Evolutionary conservation across 2,888 invertebrate species (phyloP).

Genomic region (Scaptomyza cyrtandrae): DNA sequence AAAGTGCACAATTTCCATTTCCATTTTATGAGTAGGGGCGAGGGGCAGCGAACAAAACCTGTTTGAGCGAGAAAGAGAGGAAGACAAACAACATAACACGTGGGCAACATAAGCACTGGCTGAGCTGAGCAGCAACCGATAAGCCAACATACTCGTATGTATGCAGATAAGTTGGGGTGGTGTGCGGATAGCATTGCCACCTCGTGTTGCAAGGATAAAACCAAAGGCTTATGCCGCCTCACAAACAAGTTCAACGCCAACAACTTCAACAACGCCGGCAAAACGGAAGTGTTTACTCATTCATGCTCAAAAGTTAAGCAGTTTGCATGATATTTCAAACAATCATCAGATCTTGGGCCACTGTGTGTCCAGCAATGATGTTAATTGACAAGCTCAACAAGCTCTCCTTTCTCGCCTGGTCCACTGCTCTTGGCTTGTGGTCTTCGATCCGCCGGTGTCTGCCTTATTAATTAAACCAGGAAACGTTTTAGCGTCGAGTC

Average conservation of each 20-base stretch:
- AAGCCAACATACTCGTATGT: conserved; percentile 42
- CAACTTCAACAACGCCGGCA: conserved; percentile 25
- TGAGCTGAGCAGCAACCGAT: conserved; percentile 64
- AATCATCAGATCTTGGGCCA: conserved; percentile 61
- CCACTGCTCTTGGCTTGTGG: conserved; percentile 8
- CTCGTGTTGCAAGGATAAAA: conserved; percentile 32
- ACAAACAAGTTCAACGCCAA: conserved; percentile 54
- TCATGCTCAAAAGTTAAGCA: conserved; percentile 6
- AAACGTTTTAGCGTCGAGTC: conserved; percentile 64
- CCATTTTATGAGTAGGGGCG: too few relatives aligned
- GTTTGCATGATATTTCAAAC: conserved; percentile 65
- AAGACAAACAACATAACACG: conserved; percentile 52
- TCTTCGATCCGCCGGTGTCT: conserved; percentile 37
- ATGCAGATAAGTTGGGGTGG: conserved; percentile 15
- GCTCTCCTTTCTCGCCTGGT: conserved; percentile 5
- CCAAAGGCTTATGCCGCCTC: background rate
- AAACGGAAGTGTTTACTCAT: conserved; percentile 79
- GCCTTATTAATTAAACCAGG: conserved; percentile 81
- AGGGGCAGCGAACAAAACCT: conserved; percentile 45
- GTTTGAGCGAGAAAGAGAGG: conserved; percentile 25
- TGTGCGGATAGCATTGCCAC: too few relatives aligned
- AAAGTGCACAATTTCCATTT: conserved; percentile 74
- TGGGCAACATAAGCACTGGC: conserved; percentile 69
- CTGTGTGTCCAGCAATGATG: conserved; percentile 53
- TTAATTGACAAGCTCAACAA: conserved; percentile 73